Base-by-base conservation (phyloP, 2,888 invertebrate species). In the Yponomeuta malinellus region DNA sequence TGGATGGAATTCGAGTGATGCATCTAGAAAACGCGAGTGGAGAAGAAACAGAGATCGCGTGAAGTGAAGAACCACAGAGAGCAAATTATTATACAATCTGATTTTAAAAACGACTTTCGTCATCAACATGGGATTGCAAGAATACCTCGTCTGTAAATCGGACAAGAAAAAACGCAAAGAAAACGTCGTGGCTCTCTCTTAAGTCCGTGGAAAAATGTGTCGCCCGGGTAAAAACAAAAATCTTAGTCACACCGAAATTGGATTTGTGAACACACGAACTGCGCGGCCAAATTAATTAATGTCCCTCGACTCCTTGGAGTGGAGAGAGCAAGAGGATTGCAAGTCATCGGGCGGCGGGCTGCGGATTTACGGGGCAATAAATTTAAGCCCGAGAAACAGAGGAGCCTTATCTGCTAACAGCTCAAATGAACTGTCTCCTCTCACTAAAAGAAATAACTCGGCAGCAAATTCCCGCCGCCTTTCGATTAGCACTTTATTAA, bases 241-340 rank as follows among this genome's bases (percentile, higher is more conserved):
- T 77, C 80, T 81, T 78, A 82, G 81, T 81, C 81, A 83, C 79
- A 85, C 81, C 81, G 76, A 81, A 83, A 86, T 81, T 81, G 67
- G 70, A 71, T 71, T 70, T 64, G 72, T 33, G 83, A 85, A 83
- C 82, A 81, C 82, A 83, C 81, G 79, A 82, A 80, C 81, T 81
- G 81, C 79, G 82, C 80, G 83, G 82, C 78, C 79, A 87, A 90
- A 90, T 89, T 90, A 90, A 90, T 91, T 89, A 90, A 86, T 85
- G 86, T 84, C 82, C 87, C 83, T 87, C 84, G 86, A 88, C 86
- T 78, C 48, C 77, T 71, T 82, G 81, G 79, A 80, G 79, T 81
- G 77, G 74, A 76, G 73, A 81, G 84, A 81, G 83, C 80, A 76
- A 78, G 74, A 74, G 74, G 75, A 78, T 83, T 86, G 90, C 89